Percentiles rank a stretch among this genome's conserved stretches.
These are phyloP conservation scores for Temnothorax longispinosus DNA, from an alignment of 1,140 invertebrate genomes.

Conservation along the genomic window DNA sequence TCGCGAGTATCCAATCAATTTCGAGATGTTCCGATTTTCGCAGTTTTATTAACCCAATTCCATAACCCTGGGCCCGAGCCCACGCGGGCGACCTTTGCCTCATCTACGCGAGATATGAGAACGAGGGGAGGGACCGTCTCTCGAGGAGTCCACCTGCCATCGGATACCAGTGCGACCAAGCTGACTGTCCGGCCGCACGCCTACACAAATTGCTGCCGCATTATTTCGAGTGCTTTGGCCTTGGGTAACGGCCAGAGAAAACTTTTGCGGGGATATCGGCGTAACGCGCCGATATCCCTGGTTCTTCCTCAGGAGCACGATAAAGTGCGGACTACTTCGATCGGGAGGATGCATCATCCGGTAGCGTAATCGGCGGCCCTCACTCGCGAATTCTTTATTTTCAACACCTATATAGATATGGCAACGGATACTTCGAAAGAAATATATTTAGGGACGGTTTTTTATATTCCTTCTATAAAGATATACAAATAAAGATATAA, in stretches of 20 bases:
- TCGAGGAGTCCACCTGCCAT: conserved; percentile 69
- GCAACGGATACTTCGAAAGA: not conserved
- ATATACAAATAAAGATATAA: not conserved
- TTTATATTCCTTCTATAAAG: not conserved
- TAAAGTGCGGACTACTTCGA: conserved; percentile 37
- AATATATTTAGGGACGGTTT: not conserved
- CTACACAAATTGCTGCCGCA: conserved; percentile 79
- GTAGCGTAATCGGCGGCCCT: not conserved
- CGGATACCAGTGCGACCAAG: conserved; percentile 69
- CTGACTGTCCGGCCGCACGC: conserved; percentile 72
- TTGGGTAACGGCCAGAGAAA: conserved; percentile 81
- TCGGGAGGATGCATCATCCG: not conserved
- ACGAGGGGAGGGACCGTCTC: conserved; percentile 28
- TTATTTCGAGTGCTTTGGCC: conserved; percentile 81
- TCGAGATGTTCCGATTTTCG: not conserved
- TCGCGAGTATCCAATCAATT: not conserved
- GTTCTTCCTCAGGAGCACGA: conserved; percentile 60
- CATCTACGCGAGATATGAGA: conserved; percentile 22
- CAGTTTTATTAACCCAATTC: conserved; percentile 68
- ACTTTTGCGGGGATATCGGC: conserved; percentile 79
- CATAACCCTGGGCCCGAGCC: conserved; percentile 43
- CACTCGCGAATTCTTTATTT: not conserved
- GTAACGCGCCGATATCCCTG: conserved; percentile 43
- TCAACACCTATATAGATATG: not conserved
- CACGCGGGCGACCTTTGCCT: conserved; percentile 61